A percentile compares a stretch with the other conserved stretches of the same genome.
Evolutionary conservation across 2,797 vertebrate species (phyloP).

Genomic region (Labroides dimidiatus): DNA sequence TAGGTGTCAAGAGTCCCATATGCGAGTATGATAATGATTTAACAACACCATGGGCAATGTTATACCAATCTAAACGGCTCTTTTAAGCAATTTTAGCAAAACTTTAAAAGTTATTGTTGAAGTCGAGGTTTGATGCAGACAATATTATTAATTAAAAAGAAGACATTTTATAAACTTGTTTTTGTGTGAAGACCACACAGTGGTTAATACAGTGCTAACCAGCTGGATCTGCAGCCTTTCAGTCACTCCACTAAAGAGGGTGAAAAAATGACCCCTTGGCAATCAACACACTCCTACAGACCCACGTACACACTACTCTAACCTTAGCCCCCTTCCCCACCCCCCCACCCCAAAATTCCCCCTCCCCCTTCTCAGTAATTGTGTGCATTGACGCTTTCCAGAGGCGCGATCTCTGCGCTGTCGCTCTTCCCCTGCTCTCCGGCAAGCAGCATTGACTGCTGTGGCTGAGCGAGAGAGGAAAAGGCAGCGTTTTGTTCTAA

Average conservation of each 20-base stretch:
- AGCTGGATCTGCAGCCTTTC: constrained; percentile 63
- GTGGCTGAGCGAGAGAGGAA: constrained; percentile 39
- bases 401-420: constrained; percentile 60
- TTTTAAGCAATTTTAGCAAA: no score
- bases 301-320: constrained; percentile 57
- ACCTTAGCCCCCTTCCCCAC: constrained; percentile 63
- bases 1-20: no score
- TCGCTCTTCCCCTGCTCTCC: constrained; percentile 34
- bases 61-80: no score
- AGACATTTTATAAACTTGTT: not conserved
- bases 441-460: constrained; percentile 48
- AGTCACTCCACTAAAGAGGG: constrained; percentile 52
- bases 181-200: constrained; percentile 9
- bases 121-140: not conserved
- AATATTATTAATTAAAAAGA: no score
- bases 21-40: no score
- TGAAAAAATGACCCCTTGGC: constrained; percentile 62
- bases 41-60: no score
- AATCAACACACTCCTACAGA: constrained; percentile 78
- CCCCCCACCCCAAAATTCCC: constrained; percentile 60
- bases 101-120: no score
- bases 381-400: constrained; percentile 79
- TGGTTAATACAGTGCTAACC: constrained; percentile 43
- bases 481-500: constrained; percentile 21
- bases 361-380: constrained; percentile 69